phyloP scores from a whole-genome alignment of 2,888 invertebrate genomes.

The Stenotaenia linearis region DNA sequence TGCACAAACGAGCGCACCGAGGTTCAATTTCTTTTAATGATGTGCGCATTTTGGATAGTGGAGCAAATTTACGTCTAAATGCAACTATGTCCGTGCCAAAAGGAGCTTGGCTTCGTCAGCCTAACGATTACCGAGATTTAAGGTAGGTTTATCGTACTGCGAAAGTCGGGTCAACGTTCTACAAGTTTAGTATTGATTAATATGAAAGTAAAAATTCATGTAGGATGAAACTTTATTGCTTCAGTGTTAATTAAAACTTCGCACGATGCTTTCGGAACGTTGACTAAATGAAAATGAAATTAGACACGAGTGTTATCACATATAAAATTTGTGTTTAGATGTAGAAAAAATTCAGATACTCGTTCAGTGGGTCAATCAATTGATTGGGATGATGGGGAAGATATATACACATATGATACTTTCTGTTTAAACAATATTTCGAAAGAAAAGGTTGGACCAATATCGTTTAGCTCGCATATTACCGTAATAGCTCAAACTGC shows the following conservation, averaged over 20 bases:
- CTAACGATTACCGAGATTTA: slow-evolving; percentile 21
- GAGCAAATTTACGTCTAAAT: background rate
- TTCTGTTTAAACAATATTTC: background rate
- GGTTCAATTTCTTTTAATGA: background rate
- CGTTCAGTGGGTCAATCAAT: background rate
- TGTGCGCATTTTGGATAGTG: slow-evolving; percentile 4
- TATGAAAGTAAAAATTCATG: background rate
- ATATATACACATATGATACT: background rate
- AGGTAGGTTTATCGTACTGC: background rate
- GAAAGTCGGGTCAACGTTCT: background rate
- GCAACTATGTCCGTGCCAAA: slow-evolving; percentile 24
- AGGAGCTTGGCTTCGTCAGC: slow-evolving; percentile 28
- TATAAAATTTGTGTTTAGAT: background rate
- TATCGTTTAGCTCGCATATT: slow-evolving; percentile 13
- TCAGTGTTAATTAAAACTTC: background rate
- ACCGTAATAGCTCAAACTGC: background rate
- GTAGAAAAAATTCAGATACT: background rate
- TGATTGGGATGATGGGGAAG: slow-evolving; percentile 6
- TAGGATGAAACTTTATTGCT: background rate
- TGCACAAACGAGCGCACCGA: slow-evolving; percentile 26
- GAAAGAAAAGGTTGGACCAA: background rate
- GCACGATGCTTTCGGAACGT: background rate
- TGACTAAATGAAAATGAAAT: background rate
- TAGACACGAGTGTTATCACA: no score
- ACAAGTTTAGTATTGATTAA: background rate